These are phyloP conservation scores for Campylomormyrus tamandua DNA, from an alignment of 2,113 vertebrate species.

Conservation along the genomic window DNA sequence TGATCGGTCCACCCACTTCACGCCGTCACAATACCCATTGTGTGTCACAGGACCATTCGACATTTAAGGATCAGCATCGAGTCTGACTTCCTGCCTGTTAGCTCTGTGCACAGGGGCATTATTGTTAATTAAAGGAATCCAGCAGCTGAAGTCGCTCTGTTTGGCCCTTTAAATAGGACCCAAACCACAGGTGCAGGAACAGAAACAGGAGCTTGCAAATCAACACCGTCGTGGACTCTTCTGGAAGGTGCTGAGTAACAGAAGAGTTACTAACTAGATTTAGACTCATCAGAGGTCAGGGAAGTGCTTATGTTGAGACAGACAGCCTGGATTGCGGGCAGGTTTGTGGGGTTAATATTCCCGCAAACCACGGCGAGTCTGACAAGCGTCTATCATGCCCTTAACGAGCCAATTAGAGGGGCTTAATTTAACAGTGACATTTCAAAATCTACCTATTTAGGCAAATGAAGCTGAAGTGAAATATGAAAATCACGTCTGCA, in stretches of 20 bases:
- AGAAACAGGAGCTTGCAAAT: neutral
- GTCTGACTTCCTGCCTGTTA: neutral
- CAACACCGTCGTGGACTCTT: neutral
- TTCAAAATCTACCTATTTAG: constrained; percentile 23
- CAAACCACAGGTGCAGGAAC: neutral
- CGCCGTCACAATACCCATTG: neutral
- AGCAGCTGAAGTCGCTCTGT: neutral
- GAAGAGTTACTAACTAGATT: neutral
- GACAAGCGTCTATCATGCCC: constrained; percentile 17
- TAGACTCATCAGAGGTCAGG: neutral
- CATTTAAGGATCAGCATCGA: neutral
- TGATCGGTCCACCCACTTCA: neutral
- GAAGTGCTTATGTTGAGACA: neutral
- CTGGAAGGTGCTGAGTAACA: neutral
- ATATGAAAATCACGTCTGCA: neutral
- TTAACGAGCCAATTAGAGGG: constrained; percentile 18
- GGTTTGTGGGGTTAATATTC: neutral
- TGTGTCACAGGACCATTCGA: neutral
- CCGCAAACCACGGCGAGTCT: neutral
- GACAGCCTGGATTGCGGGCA: neutral
- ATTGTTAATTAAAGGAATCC: neutral
- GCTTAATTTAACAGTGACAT: constrained; percentile 30
- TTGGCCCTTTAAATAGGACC: neutral
- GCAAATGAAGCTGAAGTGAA: constrained; percentile 24
- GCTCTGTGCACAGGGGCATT: neutral